Conservation (phyloP, 2,113 vertebrate genomes). For the Ailurus styani region DNA sequence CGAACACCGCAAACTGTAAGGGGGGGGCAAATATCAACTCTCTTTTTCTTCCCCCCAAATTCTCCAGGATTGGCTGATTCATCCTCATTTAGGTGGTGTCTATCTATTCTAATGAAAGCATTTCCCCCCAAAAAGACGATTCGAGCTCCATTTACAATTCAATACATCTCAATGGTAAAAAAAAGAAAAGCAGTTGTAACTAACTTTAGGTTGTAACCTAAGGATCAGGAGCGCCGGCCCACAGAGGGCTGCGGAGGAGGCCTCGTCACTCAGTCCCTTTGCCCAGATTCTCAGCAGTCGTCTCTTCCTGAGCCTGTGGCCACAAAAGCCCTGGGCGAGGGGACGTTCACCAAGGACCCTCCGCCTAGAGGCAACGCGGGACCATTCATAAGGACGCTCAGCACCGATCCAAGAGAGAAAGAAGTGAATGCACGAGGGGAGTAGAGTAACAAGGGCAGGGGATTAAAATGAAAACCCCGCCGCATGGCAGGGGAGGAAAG, state of each 20-base stretch:
- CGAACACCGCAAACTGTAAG: background rate
- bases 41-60: conserved; percentile 5
- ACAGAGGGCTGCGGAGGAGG: background rate
- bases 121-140: background rate
- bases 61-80: conserved; percentile 51
- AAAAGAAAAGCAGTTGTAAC: conserved; percentile 39
- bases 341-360: background rate
- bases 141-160: conserved; percentile 62
- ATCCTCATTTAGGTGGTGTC: conserved; percentile 34
- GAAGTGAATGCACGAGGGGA: background rate
- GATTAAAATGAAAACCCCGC: background rate
- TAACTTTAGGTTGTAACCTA: background rate
- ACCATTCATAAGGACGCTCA: background rate
- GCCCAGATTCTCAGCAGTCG: background rate
- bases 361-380: background rate
- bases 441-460: background rate
- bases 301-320: background rate
- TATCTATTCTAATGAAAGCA: conserved; percentile 52
- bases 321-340: background rate
- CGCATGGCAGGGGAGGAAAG: background rate
- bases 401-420: background rate
- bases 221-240: background rate
- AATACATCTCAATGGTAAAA: conserved; percentile 20
- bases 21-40: background rate
- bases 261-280: background rate